Evolutionary conservation across 2,888 invertebrate genomes (phyloP).

Genomic region (Nymphalis polychloros): DNA sequence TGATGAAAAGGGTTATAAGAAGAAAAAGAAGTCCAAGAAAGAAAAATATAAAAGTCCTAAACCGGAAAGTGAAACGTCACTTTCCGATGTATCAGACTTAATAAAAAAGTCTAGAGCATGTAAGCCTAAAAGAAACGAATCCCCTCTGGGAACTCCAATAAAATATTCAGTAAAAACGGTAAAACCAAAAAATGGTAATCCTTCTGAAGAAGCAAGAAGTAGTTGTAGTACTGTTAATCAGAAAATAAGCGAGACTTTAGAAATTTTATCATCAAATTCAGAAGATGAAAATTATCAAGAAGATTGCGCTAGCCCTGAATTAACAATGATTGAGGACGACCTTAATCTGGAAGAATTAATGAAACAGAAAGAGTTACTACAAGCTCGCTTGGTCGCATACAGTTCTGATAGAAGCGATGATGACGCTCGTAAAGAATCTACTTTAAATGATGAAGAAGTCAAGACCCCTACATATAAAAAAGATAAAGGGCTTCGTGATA

Average conservation of each 20-base stretch:
- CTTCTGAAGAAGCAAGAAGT: slow-evolving; percentile 43
- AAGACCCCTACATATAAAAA: slow-evolving; percentile 75
- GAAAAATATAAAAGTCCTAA: slow-evolving; percentile 77
- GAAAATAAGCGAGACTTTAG: slow-evolving; percentile 67
- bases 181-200: slow-evolving; percentile 59
- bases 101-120: slow-evolving; percentile 65
- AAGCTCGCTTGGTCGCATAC: slow-evolving; percentile 89
- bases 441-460: slow-evolving; percentile 50
- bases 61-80: slow-evolving; percentile 67
- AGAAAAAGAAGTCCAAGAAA: slow-evolving; percentile 80
- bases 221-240: slow-evolving; percentile 42
- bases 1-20: slow-evolving; percentile 78
- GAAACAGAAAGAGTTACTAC: slow-evolving; percentile 92
- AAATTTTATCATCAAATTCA: slow-evolving; percentile 86
- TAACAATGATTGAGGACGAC: slow-evolving; percentile 90
- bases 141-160: slow-evolving; percentile 45
- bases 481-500: slow-evolving; percentile 61
- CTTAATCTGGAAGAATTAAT: slow-evolving; percentile 93
- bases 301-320: slow-evolving; percentile 87
- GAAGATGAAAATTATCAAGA: slow-evolving; percentile 84
- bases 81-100: slow-evolving; percentile 67
- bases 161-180: slow-evolving; percentile 40
- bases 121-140: slow-evolving; percentile 47
- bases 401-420: slow-evolving; percentile 85
- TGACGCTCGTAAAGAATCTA: slow-evolving; percentile 61